Percentiles rank a stretch among this genome's conserved stretches.
phyloP scores from a whole-genome alignment of 2,888 invertebrate species.

The Theristus sp. region DNA sequence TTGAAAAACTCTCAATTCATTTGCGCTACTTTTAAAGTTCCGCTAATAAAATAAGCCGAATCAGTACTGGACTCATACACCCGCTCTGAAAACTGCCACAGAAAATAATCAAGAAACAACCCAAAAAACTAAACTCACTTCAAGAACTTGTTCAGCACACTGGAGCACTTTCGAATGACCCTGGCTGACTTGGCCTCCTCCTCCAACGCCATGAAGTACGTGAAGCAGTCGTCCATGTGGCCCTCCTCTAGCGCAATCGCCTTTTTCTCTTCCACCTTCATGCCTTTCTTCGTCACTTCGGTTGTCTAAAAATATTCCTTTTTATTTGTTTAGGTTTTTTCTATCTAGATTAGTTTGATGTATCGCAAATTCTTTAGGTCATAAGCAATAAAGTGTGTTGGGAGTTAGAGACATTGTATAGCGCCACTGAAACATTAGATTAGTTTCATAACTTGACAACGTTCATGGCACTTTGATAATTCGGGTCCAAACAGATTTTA shows the following conservation, averaged over 20 bases:
- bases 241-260: slow-evolving; percentile 77
- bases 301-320: slow-evolving; percentile 49
- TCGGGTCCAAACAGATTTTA: too few species aligned
- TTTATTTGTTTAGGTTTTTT: neutral
- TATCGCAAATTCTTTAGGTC: too few species aligned
- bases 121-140: slow-evolving; percentile 43
- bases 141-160: slow-evolving; percentile 87
- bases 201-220: slow-evolving; percentile 90
- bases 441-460: too few species aligned
- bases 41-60: too few species aligned
- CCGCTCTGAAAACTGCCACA: neutral
- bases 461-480: too few species aligned
- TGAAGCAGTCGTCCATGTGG: slow-evolving; percentile 98
- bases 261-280: slow-evolving; percentile 98
- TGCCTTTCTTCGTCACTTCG: slow-evolving; percentile 97
- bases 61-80: too few species aligned
- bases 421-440: too few species aligned
- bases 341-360: too few species aligned
- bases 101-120: neutral
- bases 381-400: too few species aligned
- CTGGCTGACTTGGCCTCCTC: slow-evolving; percentile 95
- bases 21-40: too few species aligned
- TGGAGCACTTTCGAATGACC: slow-evolving; percentile 93
- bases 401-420: too few species aligned
- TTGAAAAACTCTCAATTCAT: too few species aligned